Base-by-base conservation (phyloP, 2,797 vertebrate species). In the Selene dorsalis region DNA sequence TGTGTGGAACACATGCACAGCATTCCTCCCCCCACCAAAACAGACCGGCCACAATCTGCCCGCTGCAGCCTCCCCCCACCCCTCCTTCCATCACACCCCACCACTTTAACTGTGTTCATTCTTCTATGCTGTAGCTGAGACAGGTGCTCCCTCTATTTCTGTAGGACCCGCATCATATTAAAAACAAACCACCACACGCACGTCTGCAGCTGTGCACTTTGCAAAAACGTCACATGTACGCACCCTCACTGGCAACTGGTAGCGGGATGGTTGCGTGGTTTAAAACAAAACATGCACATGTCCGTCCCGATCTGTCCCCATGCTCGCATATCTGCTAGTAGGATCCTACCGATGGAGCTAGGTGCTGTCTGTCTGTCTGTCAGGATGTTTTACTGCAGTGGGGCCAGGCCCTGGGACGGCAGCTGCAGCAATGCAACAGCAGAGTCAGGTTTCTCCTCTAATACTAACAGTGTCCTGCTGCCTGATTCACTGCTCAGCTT, bases 401-500 rank as follows among this genome's bases (percentile, higher is more conserved):
- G 88, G 84, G 95, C 94, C 94, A 92, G 94, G 95, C 95, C 93
- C 91, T 94, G 93, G 89, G 80, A 91, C 82, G 94, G 95, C 96
- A 97, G 97, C 97, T 98, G 96, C 94, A 94, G 90, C 90, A 81
- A 91, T 91, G 84, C 90, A 94, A 92, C 71, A 90, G 91, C 93
- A 92, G 95, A 94, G 90, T 97, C 96, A 94, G 93, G 93, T 95
- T 96, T 95, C 90, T 70, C 83, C 88, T 91, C 95, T 95, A 95
- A 95, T 95, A 93, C 96, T 92, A 85, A 88, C 93, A 82, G 87
- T 89, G 85, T 91, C 85, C 77, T 82, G 89, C 93, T 91, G 87
- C 94, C 94, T 96, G 96, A 97, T 96, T 97, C 96, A 96, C 95
- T 93, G 86, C 92, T 95, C 96, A 94, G 92, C 94, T 97, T 97